These are phyloP conservation scores for Fukomys damarensis DNA, from an alignment of 2,113 vertebrate genomes.

Conservation along the genomic window DNA sequence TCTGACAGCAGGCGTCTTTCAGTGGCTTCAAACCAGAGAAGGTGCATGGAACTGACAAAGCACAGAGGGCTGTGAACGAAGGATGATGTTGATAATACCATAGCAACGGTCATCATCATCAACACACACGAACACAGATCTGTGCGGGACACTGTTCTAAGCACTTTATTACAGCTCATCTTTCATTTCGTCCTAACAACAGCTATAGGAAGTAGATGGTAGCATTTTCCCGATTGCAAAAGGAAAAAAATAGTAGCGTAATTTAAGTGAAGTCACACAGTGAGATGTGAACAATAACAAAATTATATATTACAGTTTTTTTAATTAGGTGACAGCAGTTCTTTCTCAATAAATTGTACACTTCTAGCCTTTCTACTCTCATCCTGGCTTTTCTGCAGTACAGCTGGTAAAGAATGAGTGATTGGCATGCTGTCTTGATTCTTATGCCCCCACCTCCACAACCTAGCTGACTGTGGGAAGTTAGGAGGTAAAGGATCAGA, in stretches of 20 bases:
- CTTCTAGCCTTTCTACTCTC: background rate
- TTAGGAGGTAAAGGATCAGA: background rate
- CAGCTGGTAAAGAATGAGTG: background rate
- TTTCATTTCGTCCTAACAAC: background rate
- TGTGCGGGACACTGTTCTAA: fast-evolving
- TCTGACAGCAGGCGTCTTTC: background rate
- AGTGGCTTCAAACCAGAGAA: background rate
- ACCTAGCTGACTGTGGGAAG: background rate
- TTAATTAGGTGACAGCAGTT: background rate
- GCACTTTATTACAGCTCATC: fast-evolving
- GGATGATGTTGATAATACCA: background rate
- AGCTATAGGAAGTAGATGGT: background rate
- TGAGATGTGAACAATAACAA: background rate
- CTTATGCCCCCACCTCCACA: background rate
- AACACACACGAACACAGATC: background rate
- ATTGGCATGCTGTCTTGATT: background rate
- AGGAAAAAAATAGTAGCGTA: background rate
- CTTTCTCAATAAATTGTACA: background rate
- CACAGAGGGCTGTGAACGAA: background rate
- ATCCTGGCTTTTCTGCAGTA: background rate
- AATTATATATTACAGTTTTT: background rate
- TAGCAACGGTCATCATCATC: background rate
- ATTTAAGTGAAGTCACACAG: background rate
- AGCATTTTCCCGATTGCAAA: background rate
- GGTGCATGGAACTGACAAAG: background rate